phyloP scores from a whole-genome alignment of 2,113 vertebrate genomes.

The Siniperca chuatsi region DNA sequence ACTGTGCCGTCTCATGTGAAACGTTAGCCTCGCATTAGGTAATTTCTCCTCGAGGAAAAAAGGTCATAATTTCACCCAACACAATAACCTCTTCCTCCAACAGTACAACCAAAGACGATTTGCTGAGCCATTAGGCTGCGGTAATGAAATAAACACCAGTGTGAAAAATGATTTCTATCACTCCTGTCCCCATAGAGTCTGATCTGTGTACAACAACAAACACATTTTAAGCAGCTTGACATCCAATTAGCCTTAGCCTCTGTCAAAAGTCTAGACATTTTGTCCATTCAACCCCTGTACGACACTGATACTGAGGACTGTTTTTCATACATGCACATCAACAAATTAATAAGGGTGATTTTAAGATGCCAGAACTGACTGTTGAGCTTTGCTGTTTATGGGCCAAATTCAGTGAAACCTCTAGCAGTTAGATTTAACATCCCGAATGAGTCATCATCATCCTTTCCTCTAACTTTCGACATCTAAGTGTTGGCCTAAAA shows the following conservation, averaged over 20 bases:
- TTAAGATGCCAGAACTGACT: background rate
- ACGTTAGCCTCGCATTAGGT: slow-evolving; percentile 68
- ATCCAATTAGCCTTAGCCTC: slow-evolving; percentile 62
- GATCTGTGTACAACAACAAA: slow-evolving; percentile 72
- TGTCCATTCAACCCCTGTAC: slow-evolving; percentile 24
- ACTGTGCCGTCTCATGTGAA: slow-evolving; percentile 54
- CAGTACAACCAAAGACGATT: slow-evolving; percentile 68
- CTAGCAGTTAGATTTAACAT: background rate
- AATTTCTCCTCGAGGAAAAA: slow-evolving; percentile 61
- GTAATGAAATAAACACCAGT: slow-evolving; percentile 82
- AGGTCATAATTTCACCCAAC: slow-evolving; percentile 65
- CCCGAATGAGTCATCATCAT: slow-evolving; percentile 26
- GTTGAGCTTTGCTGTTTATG: background rate
- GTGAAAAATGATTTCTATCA: slow-evolving; percentile 81
- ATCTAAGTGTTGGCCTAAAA: slow-evolving; percentile 9
- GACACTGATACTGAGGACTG: slow-evolving; percentile 31
- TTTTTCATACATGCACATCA: slow-evolving; percentile 20
- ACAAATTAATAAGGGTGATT: background rate
- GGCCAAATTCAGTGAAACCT: slow-evolving; percentile 15
- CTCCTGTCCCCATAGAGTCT: slow-evolving; percentile 74
- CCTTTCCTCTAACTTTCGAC: slow-evolving; percentile 14
- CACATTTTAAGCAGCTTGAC: slow-evolving; percentile 67
- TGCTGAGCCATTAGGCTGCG: slow-evolving; percentile 71
- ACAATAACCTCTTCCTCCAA: slow-evolving; percentile 71
- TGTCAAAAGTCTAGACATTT: slow-evolving; percentile 55